phyloP scores from a whole-genome alignment of 2,888 invertebrate genomes.

The Drosophila barbarae region DNA sequence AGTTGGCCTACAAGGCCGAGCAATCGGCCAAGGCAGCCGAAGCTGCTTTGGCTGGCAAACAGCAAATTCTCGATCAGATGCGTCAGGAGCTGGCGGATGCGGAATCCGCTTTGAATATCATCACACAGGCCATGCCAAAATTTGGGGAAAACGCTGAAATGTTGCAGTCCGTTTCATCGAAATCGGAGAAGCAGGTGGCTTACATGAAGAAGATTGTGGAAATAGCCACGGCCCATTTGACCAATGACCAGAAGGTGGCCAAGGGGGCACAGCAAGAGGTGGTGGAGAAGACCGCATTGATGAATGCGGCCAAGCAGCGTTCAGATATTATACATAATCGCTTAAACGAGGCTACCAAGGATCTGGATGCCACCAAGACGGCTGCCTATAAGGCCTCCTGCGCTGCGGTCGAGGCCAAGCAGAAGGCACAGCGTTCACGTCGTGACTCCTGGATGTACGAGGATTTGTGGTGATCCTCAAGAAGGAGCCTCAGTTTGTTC shows the following conservation, averaged over 20 bases:
- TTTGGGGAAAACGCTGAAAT: neutral
- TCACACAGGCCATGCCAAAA: neutral
- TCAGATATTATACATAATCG: neutral
- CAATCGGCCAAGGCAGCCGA: conserved; percentile 3
- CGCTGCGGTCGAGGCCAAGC: conserved; percentile 2
- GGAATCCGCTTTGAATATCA: neutral
- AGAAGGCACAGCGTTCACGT: neutral
- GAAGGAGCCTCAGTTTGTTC: neutral
- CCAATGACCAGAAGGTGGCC: neutral
- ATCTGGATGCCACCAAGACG: neutral
- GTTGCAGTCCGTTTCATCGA: neutral
- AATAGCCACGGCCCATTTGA: neutral
- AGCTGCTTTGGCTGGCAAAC: neutral
- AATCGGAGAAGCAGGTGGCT: neutral
- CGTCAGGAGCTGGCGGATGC: neutral
- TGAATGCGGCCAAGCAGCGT: neutral
- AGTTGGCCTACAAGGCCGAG: neutral
- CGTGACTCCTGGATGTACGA: neutral
- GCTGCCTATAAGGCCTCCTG: neutral
- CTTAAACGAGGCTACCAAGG: neutral
- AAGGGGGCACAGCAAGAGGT: neutral
- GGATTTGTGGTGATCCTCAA: neutral
- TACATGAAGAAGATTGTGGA: neutral
- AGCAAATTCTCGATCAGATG: neutral
- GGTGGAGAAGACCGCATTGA: neutral